phyloP scores from a whole-genome alignment of 2,797 vertebrate species.

The Mus minutoides region DNA sequence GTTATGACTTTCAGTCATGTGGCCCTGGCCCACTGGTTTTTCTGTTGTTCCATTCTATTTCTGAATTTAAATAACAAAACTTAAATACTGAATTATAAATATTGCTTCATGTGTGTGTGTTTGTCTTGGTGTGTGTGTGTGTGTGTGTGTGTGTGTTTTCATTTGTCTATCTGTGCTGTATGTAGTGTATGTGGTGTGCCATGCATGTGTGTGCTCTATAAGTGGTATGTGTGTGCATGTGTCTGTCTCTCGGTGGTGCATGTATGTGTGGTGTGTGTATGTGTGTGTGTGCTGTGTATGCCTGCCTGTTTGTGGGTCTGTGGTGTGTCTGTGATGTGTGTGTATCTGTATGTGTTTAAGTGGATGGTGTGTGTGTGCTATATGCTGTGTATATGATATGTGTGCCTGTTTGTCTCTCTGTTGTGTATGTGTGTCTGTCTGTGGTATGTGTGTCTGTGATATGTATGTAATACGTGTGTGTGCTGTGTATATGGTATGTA shows the following conservation, averaged over 20 bases:
- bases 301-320: background rate
- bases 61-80: slow-evolving; percentile 42
- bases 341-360: background rate
- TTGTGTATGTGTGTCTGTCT: background rate
- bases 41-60: background rate
- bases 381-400: background rate
- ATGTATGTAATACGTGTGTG: background rate
- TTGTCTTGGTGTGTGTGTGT: background rate
- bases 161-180: background rate
- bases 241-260: background rate
- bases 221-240: background rate
- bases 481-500: background rate
- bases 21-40: background rate
- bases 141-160: background rate
- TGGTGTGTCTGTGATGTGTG: background rate
- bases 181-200: background rate
- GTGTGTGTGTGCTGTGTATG: background rate
- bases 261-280: background rate
- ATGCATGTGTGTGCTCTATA: background rate
- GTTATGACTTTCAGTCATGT: background rate
- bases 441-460: background rate
- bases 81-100: slow-evolving; percentile 21
- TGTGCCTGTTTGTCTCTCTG: too few species aligned
- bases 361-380: background rate
- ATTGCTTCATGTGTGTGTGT: background rate